Evolutionary conservation across 2,113 vertebrate genomes (phyloP), one percentile per base, ranked within the genome.

Genomic region (Axis porcinus): DNA sequence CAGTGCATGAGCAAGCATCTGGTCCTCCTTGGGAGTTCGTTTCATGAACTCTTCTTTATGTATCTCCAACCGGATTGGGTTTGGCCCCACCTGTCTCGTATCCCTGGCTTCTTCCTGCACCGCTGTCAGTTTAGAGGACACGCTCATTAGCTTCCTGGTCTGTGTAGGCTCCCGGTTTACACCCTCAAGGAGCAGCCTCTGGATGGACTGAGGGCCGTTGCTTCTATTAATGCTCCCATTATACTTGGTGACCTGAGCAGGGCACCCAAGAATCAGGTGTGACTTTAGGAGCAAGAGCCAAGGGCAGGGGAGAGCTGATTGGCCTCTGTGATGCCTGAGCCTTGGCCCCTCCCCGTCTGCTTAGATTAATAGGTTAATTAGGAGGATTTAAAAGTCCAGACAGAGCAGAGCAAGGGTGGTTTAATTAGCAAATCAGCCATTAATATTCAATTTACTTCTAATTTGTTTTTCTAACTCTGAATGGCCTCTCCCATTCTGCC

Each of bases 381-480:
- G 45, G 33, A 90, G 45, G 64, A 40, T 96, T 96, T 84, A 84
- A 81, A 91, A 67, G 62, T 33, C 67, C 86, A n/a, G n/a, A 54
- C 27, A 36, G 78, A 52, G 87, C 52, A 88, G 36, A 7, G 19
- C 5, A 0, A 27, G 64, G 81, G 25, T 85, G 62, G 23, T 25
- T 88, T 96, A 57, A 79, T 93, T 89, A 85, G 57, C 57, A 86
- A 91, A 70, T 55, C n/a, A 85, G 25, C 67, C 47, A 7, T 93
- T 90, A 64, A 62, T 74, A 62, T 88, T 93, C 83, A 64, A 17
- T 95, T 94, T 91, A 28, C n/a, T 28, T 87, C 27, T 28, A n/a
- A 43, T 43, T 28, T 74, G 7, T 25, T 40, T 86, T 83, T 55
- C 25, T 70, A 2, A 33, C 52, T 43, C 30, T 25, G 55, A 47